Evolutionary conservation across 2,888 invertebrate genomes (phyloP).

Genomic region (Pinctada fucata): DNA sequence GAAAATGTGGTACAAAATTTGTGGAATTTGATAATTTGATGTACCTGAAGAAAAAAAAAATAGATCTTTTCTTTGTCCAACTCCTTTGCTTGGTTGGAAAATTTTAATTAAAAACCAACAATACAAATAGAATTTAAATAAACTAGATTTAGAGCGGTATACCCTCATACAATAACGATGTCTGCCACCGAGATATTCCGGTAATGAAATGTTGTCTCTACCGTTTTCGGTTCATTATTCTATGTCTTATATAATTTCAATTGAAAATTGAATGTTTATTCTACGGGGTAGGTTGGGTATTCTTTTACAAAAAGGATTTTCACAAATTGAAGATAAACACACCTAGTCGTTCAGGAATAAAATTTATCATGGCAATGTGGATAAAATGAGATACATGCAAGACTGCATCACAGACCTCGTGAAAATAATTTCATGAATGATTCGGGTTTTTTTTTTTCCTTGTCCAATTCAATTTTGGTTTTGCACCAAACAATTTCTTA

Average conservation of each 20-base stretch:
- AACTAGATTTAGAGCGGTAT: neutral
- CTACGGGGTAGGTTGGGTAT: neutral
- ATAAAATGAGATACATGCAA: too few relatives aligned
- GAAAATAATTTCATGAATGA: too few relatives aligned
- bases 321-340: slow-evolving; percentile 11
- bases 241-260: slow-evolving; percentile 12
- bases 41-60: neutral
- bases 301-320: neutral
- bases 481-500: too few relatives aligned
- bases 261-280: neutral
- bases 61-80: neutral
- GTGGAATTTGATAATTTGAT: neutral
- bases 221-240: slow-evolving; percentile 32
- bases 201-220: neutral
- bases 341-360: neutral
- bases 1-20: neutral
- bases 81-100: slow-evolving; percentile 18
- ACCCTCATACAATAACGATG: neutral
- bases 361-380: too few relatives aligned
- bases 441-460: too few relatives aligned
- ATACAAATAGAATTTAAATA: slow-evolving; percentile 25
- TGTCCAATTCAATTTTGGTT: too few relatives aligned
- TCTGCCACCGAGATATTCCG: neutral
- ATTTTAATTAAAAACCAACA: slow-evolving; percentile 35
- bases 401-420: too few relatives aligned